Conservation (phyloP, 1,140 invertebrate genomes). For the Hyphantria cunea region DNA sequence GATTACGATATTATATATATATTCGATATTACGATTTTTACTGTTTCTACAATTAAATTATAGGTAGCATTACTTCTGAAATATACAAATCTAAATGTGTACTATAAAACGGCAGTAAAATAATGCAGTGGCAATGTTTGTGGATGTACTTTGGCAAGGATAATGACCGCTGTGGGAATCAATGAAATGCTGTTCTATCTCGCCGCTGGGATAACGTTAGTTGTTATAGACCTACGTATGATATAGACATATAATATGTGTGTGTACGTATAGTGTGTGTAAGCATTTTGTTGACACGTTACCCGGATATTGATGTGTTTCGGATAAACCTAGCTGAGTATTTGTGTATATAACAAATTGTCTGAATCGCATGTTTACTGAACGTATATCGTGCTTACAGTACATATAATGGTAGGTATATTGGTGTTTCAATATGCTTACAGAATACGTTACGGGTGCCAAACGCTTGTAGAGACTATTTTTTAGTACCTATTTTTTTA, state of each 20-base stretch:
- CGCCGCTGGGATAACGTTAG: slow-evolving; percentile 10
- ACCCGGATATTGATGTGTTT: slow-evolving; percentile 16
- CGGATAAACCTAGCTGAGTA: slow-evolving; percentile 5
- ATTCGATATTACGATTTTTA: too few relatives aligned
- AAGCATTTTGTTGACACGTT: too few relatives aligned
- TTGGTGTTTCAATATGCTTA: too few relatives aligned
- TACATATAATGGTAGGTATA: too few relatives aligned
- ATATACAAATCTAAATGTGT: slow-evolving; percentile 10
- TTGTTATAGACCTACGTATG: background rate
- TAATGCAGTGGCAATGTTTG: slow-evolving; percentile 24
- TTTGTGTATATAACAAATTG: background rate
- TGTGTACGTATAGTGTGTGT: too few relatives aligned
- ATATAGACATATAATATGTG: too few relatives aligned
- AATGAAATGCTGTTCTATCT: slow-evolving; percentile 32
- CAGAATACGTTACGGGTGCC: too few relatives aligned
- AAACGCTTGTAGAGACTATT: too few relatives aligned
- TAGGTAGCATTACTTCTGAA: background rate
- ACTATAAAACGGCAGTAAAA: slow-evolving; percentile 24
- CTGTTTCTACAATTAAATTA: background rate
- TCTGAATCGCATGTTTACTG: background rate
- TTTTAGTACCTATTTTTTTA: too few relatives aligned
- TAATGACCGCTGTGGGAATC: slow-evolving; percentile 29
- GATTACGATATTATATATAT: too few relatives aligned
- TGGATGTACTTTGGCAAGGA: slow-evolving; percentile 8
- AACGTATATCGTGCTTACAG: too few relatives aligned